These are phyloP conservation scores for Eristalis tenax DNA, from an alignment of 2,888 invertebrate genomes.

Conservation along the genomic window DNA sequence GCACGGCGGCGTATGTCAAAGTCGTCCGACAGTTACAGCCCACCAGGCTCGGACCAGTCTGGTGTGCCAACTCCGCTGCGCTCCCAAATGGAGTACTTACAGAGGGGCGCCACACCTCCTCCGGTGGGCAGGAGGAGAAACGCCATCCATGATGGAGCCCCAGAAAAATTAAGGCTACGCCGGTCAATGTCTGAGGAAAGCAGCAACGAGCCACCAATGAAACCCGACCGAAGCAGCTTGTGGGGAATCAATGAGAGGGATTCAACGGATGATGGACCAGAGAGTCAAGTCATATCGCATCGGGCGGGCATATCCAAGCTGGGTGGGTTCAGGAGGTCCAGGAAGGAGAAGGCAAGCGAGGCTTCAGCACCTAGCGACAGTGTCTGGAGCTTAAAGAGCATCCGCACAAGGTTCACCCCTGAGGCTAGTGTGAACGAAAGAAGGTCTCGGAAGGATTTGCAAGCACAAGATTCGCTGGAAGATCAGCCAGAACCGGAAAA, in stretches of 20 bases:
- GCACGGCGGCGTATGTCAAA: slow-evolving; percentile 74
- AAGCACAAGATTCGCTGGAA: slow-evolving; percentile 44
- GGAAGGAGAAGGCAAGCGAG: slow-evolving; percentile 19
- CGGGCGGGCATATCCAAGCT: slow-evolving; percentile 27
- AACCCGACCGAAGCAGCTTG: slow-evolving; percentile 59
- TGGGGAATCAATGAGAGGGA: slow-evolving; percentile 53
- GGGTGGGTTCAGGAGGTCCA: slow-evolving; percentile 38
- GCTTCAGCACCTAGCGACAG: slow-evolving; percentile 26
- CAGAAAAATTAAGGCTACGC: slow-evolving; percentile 70
- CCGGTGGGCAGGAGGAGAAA: slow-evolving; percentile 46
- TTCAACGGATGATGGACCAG: background rate
- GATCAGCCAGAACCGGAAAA: slow-evolving; percentile 48
- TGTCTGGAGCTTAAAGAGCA: slow-evolving; percentile 48
- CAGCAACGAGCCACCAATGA: slow-evolving; percentile 69
- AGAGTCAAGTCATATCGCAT: slow-evolving; percentile 2
- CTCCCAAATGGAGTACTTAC: slow-evolving; percentile 40
- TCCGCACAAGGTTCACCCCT: slow-evolving; percentile 45
- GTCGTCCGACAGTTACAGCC: slow-evolving; percentile 72
- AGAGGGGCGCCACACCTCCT: slow-evolving; percentile 39
- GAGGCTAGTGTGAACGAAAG: slow-evolving; percentile 20
- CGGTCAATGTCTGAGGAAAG: slow-evolving; percentile 68
- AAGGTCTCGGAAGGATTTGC: slow-evolving; percentile 23
- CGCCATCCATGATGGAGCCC: slow-evolving; percentile 75
- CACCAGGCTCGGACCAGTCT: slow-evolving; percentile 65
- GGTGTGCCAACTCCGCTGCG: slow-evolving; percentile 64